Evolutionary conservation across 2,113 vertebrate genomes (phyloP).

Genomic region (Spea bombifrons): DNA sequence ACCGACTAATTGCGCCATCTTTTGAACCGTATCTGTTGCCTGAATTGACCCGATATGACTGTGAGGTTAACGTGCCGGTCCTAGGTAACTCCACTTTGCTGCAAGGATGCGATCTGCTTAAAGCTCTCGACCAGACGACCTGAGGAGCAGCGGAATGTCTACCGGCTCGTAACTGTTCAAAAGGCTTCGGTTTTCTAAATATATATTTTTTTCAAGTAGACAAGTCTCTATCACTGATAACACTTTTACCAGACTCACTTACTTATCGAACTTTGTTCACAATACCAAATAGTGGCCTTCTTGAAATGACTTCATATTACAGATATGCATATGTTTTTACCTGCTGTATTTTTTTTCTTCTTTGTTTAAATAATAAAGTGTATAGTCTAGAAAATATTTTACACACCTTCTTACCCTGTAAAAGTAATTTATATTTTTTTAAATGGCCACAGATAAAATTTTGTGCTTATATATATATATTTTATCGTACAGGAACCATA

Average conservation of each 20-base stretch:
- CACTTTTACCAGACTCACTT: constrained; percentile 68
- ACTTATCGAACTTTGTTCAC: constrained; percentile 61
- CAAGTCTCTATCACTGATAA: constrained; percentile 68
- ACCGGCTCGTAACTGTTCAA: constrained; percentile 49
- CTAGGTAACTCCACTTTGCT: constrained; percentile 85
- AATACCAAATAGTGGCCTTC: constrained; percentile 69
- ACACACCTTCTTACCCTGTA: constrained; percentile 15
- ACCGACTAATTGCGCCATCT: constrained; percentile 80
- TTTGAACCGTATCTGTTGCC: constrained; percentile 83
- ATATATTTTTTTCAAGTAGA: constrained; percentile 68
- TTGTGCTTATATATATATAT: constrained; percentile 52
- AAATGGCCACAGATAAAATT: constrained; percentile 54
- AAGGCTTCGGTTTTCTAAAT: constrained; percentile 63
- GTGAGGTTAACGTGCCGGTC: constrained; percentile 93
- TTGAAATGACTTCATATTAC: constrained; percentile 67
- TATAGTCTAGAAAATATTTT: constrained; percentile 63
- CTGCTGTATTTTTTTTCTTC: constrained; percentile 64
- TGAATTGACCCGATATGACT: constrained; percentile 93
- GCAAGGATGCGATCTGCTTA: constrained; percentile 90
- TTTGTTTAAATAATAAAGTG: constrained; percentile 63
- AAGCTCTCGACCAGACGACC: constrained; percentile 89
- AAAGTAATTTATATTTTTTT: constrained; percentile 71
- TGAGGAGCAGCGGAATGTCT: constrained; percentile 55
- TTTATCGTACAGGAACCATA: constrained; percentile 4
- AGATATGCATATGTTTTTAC: constrained; percentile 60